Evolutionary conservation across 2,888 invertebrate species (phyloP).

Genomic region (Lepidocyrtoides sp.): DNA sequence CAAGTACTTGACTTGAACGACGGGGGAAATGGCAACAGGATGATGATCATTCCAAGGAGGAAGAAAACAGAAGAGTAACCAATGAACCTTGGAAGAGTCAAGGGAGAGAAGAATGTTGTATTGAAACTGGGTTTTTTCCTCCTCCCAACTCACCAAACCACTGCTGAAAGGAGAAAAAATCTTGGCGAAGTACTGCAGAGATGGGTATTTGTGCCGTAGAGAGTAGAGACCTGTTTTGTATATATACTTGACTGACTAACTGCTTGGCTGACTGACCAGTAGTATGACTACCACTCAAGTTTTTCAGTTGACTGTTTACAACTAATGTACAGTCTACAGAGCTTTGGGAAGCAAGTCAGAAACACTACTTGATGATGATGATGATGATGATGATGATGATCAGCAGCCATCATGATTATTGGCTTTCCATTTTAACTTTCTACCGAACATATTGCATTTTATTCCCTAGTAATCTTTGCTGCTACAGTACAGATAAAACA

Average conservation of each 20-base stretch:
- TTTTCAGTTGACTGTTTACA: constrained; percentile 19
- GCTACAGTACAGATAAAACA: neutral
- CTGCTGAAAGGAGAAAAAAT: constrained; percentile 11
- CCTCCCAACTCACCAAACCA: neutral
- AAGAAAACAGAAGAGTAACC: neutral
- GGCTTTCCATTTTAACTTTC: constrained; percentile 24
- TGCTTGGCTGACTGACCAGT: neutral
- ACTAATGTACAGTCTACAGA: neutral
- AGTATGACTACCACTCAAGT: too few relatives aligned
- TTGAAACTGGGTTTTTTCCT: neutral
- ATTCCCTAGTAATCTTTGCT: constrained; percentile 13
- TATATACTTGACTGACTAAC: constrained; percentile 11
- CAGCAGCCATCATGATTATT: constrained; percentile 3
- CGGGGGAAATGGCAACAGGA: neutral
- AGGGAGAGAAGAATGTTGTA: neutral
- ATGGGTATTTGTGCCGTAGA: neutral
- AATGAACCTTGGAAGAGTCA: neutral
- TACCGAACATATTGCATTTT: constrained; percentile 19
- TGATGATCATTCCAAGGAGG: neutral
- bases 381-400: constrained; percentile 11
- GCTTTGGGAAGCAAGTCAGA: neutral
- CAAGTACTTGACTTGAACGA: constrained; percentile 6
- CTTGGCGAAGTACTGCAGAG: neutral
- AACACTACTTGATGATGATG: neutral
- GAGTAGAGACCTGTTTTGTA: constrained; percentile 4